Evolutionary conservation across 1,140 invertebrate genomes (phyloP).

Genomic region (Hycleus phaleratus): DNA sequence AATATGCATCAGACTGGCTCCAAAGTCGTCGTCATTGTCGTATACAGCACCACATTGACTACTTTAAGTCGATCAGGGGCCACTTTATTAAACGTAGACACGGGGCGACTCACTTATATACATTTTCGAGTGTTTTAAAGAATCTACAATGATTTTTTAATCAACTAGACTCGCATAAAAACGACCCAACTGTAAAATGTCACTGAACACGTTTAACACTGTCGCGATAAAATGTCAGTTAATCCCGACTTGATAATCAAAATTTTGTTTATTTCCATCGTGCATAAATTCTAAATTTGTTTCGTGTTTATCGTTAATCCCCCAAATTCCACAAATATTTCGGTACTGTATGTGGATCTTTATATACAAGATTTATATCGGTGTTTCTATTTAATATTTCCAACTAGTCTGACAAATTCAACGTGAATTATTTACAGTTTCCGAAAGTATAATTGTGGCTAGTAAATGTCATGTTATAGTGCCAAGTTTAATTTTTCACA

Average conservation of each 20-base stretch:
- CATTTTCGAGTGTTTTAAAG: not conserved
- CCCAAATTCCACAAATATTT: conserved; percentile 4
- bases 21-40: not conserved
- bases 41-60: conserved; percentile 9
- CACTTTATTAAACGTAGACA: conserved; percentile 12
- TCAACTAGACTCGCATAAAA: not conserved
- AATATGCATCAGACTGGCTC: conserved; percentile 26
- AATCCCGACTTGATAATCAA: no score
- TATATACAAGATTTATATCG: conserved; percentile 9
- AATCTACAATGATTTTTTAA: conserved; percentile 1
- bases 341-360: conserved; percentile 4
- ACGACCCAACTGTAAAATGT: no score
- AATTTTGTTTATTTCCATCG: no score
- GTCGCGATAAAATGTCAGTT: no score
- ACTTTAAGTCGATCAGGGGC: not conserved
- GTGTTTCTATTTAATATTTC: not conserved
- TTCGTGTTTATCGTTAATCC: not conserved
- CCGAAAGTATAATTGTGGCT: conserved; percentile 27
- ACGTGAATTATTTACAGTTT: conserved; percentile 27
- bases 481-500: conserved; percentile 26
- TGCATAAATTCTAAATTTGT: not conserved
- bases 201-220: no score
- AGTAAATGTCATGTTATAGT: conserved; percentile 28
- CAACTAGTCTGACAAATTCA: conserved; percentile 12
- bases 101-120: not conserved